Evolutionary conservation across 2,888 invertebrate genomes (phyloP).

Genomic region (Dexiosoma caninum): DNA sequence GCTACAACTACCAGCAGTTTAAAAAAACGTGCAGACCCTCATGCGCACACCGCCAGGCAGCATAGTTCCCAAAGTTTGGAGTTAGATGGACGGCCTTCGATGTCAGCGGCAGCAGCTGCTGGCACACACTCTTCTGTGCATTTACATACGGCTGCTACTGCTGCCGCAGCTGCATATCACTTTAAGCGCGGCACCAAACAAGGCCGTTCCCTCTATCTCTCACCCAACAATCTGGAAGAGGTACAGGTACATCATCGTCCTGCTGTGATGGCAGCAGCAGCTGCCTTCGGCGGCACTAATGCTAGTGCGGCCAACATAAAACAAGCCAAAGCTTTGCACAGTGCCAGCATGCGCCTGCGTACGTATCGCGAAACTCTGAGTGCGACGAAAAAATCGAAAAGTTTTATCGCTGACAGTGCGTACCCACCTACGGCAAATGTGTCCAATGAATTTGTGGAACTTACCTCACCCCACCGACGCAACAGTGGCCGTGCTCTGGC

Average conservation of each 20-base stretch:
- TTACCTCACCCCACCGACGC: constrained; percentile 77
- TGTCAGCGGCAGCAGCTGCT: constrained; percentile 69
- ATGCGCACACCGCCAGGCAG: constrained; percentile 70
- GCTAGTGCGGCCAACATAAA: constrained; percentile 72
- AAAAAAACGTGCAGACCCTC: constrained; percentile 73
- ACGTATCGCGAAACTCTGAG: constrained; percentile 76
- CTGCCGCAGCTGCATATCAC: constrained; percentile 74
- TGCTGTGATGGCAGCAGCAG: constrained; percentile 74
- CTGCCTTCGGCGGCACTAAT: constrained; percentile 77
- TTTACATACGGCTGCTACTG: constrained; percentile 74
- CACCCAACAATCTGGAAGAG: constrained; percentile 77
- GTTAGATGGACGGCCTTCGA: constrained; percentile 75
- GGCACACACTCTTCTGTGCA: constrained; percentile 70
- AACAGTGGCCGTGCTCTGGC: constrained; percentile 77
- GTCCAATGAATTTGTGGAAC: constrained; percentile 76
- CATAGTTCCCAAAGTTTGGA: constrained; percentile 78
- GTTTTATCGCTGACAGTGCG: constrained; percentile 75
- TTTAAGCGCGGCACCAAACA: constrained; percentile 77
- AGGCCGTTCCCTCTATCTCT: constrained; percentile 76
- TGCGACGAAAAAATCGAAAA: constrained; percentile 78
- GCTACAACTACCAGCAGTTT: constrained; percentile 71
- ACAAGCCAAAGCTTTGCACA: constrained; percentile 76
- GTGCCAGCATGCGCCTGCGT: constrained; percentile 76
- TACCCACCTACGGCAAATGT: constrained; percentile 67
- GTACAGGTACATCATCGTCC: constrained; percentile 76